A percentile compares a stretch with the other conserved stretches of the same genome.
Conservation (phyloP, 2,888 invertebrate genomes). For the Brachyptera putata region DNA sequence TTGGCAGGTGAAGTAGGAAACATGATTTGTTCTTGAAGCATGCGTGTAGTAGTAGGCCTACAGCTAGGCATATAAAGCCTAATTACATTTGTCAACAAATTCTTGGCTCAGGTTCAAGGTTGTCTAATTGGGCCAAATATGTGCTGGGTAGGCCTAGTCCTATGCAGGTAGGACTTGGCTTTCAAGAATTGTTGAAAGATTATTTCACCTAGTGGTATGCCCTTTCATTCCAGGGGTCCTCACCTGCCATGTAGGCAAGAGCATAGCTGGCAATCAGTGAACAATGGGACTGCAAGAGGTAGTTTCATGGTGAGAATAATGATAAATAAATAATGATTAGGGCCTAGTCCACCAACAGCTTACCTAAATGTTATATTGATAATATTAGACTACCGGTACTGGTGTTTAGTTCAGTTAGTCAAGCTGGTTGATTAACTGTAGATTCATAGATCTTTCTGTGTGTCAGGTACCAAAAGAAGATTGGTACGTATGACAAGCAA, state of each 20-base stretch:
- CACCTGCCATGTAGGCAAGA: not conserved
- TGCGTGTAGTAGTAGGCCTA: too few relatives aligned
- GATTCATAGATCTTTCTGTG: constrained; percentile 11
- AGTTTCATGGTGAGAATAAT: constrained; percentile 37
- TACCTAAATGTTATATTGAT: too few relatives aligned
- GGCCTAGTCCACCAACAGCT: too few relatives aligned
- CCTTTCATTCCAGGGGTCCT: not conserved
- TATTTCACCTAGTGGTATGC: too few relatives aligned
- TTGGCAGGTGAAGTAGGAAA: constrained; percentile 1
- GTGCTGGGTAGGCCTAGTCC: too few relatives aligned
- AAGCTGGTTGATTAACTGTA: not conserved
- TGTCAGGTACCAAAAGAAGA: constrained; percentile 88
- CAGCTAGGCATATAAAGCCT: too few relatives aligned
- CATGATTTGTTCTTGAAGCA: not conserved
- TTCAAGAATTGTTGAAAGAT: too few relatives aligned
- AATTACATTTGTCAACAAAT: constrained; percentile 6
- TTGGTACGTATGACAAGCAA: constrained; percentile 95
- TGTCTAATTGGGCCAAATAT: too few relatives aligned
- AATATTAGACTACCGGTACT: too few relatives aligned
- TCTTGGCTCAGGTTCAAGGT: constrained; percentile 19
- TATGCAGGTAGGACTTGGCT: too few relatives aligned
- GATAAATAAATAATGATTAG: not conserved
- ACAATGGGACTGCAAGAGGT: constrained; percentile 36
- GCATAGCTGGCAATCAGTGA: constrained; percentile 5
- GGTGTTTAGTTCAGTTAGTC: too few relatives aligned